Percentiles rank a stretch among this genome's conserved stretches.
phyloP scores from a whole-genome alignment of 2,113 vertebrate genomes.

The Climacteris rufus region DNA sequence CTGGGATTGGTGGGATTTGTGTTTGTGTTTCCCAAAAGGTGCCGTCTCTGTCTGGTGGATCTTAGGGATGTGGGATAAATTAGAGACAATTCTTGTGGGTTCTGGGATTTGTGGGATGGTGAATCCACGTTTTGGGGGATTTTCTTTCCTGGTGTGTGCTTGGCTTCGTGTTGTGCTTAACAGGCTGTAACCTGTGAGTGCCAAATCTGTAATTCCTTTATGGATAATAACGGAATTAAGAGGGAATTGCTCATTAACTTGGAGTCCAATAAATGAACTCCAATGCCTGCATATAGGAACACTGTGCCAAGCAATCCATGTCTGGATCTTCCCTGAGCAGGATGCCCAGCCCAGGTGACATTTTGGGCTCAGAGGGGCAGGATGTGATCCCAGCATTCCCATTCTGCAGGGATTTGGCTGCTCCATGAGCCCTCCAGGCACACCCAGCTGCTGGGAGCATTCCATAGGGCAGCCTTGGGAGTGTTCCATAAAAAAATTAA shows the following conservation, averaged over 20 bases:
- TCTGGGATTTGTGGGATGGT: background rate
- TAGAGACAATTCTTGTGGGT: background rate
- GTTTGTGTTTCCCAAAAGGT: background rate
- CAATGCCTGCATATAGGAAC: too few relatives aligned
- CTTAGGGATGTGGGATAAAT: background rate
- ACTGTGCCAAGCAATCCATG: too few relatives aligned
- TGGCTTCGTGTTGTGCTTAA: background rate
- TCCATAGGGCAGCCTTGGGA: background rate
- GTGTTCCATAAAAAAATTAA: background rate
- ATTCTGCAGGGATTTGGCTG: too few relatives aligned
- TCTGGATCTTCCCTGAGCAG: too few relatives aligned
- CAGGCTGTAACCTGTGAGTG: background rate
- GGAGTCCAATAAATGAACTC: too few relatives aligned
- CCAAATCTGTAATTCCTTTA: background rate
- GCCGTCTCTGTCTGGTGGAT: background rate
- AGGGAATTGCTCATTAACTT: background rate
- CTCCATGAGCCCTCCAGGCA: too few relatives aligned
- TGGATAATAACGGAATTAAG: background rate
- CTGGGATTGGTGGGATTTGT: background rate
- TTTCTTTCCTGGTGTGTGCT: background rate
- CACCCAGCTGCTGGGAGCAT: too few relatives aligned
- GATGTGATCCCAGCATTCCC: too few relatives aligned
- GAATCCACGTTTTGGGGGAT: background rate
- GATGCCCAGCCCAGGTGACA: too few relatives aligned
- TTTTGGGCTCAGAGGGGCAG: too few relatives aligned